Base-by-base conservation (phyloP, 2,113 vertebrate species). In the Speoplatyrhinus poulsoni region DNA sequence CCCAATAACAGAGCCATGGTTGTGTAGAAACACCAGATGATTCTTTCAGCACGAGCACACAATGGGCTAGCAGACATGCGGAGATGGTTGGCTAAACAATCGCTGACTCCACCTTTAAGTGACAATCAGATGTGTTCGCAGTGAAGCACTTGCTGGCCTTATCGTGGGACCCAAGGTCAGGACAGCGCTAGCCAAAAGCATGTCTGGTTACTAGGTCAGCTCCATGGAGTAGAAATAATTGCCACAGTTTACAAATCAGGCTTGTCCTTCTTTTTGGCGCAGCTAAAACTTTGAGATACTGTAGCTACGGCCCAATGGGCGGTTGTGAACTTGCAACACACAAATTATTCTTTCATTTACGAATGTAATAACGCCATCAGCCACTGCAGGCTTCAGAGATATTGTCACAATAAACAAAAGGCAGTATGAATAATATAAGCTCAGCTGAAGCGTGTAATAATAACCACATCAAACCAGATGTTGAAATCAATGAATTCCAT, bases 401-500 rank as follows among this genome's bases (percentile, higher is more conserved):
- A 26, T 57, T 68, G 67, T 54, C 61, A 60, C 69, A 79, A 71
- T 41, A 26, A 61, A 33, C 50, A 7, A 54, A 71, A 50, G 9
- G 17, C 62, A 62, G n/a, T n/a, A 11, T 16, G 4, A 71, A 64
- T 26, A 63, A 4, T 10, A 50, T 3, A 13, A 55, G 47, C 50
- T 67, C 53, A 15, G 52, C 13, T 7, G 11, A 26, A 26, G 56
- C 11, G 16, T 26, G 16, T 11, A 58, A 13, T 32, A 17, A 19
- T n/a, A 19, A 56, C 7, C 16, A 8, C 19, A 10, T 17, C n/a
- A 11, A 56, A 19, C 54, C 17, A 16, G 57, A 6, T 26, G 32
- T 9, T 13, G 26, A 48, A 7, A 36, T 33, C 59, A 71, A 75
- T 79, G 70, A 72, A 77, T 59, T 60, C 59, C 67, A 69, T 70